Conservation (phyloP, 2,888 invertebrate species). For the Drosophila mimetica region DNA sequence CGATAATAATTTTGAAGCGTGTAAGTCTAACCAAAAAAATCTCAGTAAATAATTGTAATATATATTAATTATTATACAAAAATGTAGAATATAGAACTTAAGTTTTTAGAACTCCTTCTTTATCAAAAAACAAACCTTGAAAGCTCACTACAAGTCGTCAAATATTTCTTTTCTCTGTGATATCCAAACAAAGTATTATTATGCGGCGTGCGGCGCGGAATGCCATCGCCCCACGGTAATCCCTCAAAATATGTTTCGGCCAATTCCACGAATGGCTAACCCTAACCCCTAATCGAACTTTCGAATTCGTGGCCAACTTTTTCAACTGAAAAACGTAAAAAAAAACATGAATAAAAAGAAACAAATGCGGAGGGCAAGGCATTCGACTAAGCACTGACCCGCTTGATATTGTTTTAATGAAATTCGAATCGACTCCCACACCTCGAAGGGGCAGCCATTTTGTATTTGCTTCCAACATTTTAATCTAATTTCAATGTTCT, state of each 20-base stretch:
- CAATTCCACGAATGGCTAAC: slow-evolving; percentile 35
- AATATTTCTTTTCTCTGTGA: background rate
- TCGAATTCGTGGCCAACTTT: slow-evolving; percentile 26
- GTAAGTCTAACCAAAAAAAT: no score
- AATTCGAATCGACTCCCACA: slow-evolving; percentile 36
- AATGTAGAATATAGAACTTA: no score
- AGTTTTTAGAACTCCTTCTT: no score
- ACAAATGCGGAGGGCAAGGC: background rate
- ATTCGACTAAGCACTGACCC: slow-evolving; percentile 6
- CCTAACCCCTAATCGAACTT: slow-evolving; percentile 31
- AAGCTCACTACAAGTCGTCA: no score
- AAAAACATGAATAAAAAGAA: background rate
- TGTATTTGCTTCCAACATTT: slow-evolving; percentile 50
- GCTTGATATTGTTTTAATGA: slow-evolving; percentile 51
- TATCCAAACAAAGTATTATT: background rate
- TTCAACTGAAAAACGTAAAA: background rate
- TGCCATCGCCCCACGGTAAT: slow-evolving; percentile 12
- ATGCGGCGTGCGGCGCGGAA: slow-evolving; percentile 1
- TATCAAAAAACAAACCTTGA: no score
- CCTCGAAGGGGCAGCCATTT: slow-evolving; percentile 46
- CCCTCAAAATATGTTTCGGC: slow-evolving; percentile 21
- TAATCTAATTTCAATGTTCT: slow-evolving; percentile 59
- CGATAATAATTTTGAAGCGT: no score
- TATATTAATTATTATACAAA: no score
- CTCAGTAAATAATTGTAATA: no score